Base-by-base conservation (phyloP, 2,888 invertebrate species). In the Acanthosoma haemorrhoidale region DNA sequence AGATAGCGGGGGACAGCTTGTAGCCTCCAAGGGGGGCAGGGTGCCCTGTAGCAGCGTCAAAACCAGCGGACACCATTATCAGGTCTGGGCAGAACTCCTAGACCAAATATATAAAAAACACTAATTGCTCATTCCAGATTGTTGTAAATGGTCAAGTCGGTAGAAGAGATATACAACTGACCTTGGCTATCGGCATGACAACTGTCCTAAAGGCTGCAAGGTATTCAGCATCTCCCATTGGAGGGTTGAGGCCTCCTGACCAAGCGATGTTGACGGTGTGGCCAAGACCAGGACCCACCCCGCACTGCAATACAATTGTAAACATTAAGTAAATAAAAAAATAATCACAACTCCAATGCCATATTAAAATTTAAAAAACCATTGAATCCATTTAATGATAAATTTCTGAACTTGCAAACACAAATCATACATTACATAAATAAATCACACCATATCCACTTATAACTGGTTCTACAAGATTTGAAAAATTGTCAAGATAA, bases 251-350 rank as follows among this genome's bases (percentile, higher is more conserved):
- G 13, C 91, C 92, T 31, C 94, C 94, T 51, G 92, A 90, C 93
- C 96, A 99, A 6, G 97, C 92, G 72, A 99, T 87, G 83, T 99
- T 99, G 51, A 99, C 93, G 80, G 94, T 97, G 84, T 87, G 96
- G 68, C 98, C 98, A 73, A 91, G 82, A 2, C 96, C 97, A 73
- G 90, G 86, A 73, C 92, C 94, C 9, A 88, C 85, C 71, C 97
- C 97, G 81, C 94, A 92, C 86, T 88, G 74, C 36, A 78, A 76
- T 69, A 64, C n/a, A n/a, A n/a, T n/a, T n/a, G n/a, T n/a, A n/a
- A n/a, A n/a, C n/a, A n/a, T n/a, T n/a, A n/a, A n/a, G n/a, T n/a
- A n/a, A n/a, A n/a, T n/a, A n/a, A n/a, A n/a, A n/a, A n/a, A n/a
- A n/a, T n/a, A n/a, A n/a, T n/a, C n/a, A n/a, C n/a, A n/a, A n/a